These are phyloP conservation scores for Felis chaus DNA, from an alignment of 2,113 vertebrate species.

Conservation along the genomic window DNA sequence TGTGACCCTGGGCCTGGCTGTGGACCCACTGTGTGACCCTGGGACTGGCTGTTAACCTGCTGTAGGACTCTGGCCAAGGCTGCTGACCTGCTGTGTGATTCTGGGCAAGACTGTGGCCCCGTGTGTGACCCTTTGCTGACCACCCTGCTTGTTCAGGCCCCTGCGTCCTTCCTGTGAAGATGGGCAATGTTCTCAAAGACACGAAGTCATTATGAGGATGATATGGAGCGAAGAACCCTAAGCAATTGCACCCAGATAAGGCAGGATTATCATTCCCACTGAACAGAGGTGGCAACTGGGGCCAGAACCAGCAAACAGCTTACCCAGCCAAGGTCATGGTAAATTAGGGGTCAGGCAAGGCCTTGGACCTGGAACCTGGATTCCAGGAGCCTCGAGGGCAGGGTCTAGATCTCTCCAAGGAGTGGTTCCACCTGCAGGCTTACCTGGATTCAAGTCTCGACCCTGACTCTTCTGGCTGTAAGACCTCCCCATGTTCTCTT, in stretches of 20 bases:
- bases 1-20: not conserved
- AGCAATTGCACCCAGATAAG: not conserved
- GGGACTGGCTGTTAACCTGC: not conserved
- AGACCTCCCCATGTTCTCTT: not conserved
- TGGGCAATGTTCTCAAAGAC: not conserved
- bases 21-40: not conserved
- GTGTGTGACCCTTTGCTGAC: not conserved
- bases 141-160: not conserved
- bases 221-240: rapidly evolving
- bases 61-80: not conserved
- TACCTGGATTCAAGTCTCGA: not conserved
- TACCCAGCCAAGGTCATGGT: not conserved
- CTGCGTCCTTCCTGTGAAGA: not conserved
- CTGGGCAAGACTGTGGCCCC: not conserved
- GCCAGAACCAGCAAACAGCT: not conserved
- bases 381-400: not conserved
- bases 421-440: not conserved
- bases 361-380: not conserved
- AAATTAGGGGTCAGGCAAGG: not conserved
- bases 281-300: not conserved
- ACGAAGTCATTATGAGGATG: not conserved
- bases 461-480: not conserved
- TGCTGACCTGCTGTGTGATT: not conserved
- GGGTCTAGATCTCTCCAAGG: not conserved
- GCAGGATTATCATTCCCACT: not conserved